Evolutionary conservation across 1,140 invertebrate species (phyloP).

Genomic region (Phymorhynchus buccinoides): DNA sequence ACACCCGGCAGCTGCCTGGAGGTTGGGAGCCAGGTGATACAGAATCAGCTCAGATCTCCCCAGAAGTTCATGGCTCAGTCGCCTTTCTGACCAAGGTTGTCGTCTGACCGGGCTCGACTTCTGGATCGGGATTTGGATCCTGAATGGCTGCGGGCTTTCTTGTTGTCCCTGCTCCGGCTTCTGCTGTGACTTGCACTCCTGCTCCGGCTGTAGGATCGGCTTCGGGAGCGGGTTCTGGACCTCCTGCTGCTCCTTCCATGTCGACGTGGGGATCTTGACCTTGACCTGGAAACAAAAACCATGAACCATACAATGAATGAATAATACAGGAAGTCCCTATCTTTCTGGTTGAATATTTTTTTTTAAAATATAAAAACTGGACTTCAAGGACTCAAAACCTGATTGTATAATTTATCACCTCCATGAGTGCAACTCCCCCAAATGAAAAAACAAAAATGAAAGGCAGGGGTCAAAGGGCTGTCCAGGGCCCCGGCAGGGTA

Average conservation of each 20-base stretch:
- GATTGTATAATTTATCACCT: too few relatives aligned
- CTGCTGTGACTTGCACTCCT: slow-evolving; percentile 43
- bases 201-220: slow-evolving; percentile 73
- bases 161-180: slow-evolving; percentile 64
- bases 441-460: too few relatives aligned
- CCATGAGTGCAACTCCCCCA: too few relatives aligned
- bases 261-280: slow-evolving; percentile 67
- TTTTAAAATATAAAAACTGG: too few relatives aligned
- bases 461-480: too few relatives aligned
- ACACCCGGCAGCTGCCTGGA: not conserved
- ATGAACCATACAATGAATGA: too few relatives aligned
- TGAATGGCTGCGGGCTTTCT: slow-evolving; percentile 76
- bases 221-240: slow-evolving; percentile 76
- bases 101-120: slow-evolving; percentile 32
- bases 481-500: too few relatives aligned
- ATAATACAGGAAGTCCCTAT: too few relatives aligned
- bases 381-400: too few relatives aligned
- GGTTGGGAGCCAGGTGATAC: too few relatives aligned
- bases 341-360: too few relatives aligned
- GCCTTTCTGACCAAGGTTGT: slow-evolving; percentile 25
- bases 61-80: slow-evolving; percentile 6
- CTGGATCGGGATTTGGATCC: slow-evolving; percentile 50
- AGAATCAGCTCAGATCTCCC: not conserved
- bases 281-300: slow-evolving; percentile 47
- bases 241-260: slow-evolving; percentile 55